These are phyloP conservation scores for Phragmatobia fuliginosa DNA, from an alignment of 2,888 invertebrate genomes.

Conservation along the genomic window DNA sequence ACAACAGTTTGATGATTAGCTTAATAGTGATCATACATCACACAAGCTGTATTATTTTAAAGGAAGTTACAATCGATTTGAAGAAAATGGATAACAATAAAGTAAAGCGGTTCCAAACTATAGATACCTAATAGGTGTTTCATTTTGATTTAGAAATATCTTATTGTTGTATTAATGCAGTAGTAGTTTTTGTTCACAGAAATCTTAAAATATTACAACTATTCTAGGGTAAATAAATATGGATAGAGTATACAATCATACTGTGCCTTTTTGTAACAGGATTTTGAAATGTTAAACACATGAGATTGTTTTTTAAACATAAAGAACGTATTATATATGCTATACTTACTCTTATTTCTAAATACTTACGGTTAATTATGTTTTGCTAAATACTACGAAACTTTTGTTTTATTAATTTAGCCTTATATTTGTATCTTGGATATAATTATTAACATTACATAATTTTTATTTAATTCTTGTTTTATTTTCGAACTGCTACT, in stretches of 20 bases:
- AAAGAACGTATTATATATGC: not conserved
- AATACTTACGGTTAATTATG: not conserved
- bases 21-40: not conserved
- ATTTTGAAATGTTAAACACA: too few relatives aligned
- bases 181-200: too few relatives aligned
- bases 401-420: not conserved
- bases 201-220: too few relatives aligned
- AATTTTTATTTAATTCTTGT: not conserved
- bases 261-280: too few relatives aligned
- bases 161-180: not conserved
- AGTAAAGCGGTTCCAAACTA: not conserved
- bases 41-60: too few relatives aligned
- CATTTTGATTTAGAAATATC: not conserved
- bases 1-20: not conserved
- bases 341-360: not conserved
- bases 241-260: too few relatives aligned
- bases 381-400: not conserved
- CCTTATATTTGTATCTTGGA: not conserved
- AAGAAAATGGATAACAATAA: not conserved
- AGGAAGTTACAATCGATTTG: not conserved
- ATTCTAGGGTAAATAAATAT: too few relatives aligned
- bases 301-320: too few relatives aligned
- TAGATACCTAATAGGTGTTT: not conserved
- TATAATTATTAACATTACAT: not conserved
- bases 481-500: not conserved